Evolutionary conservation across 2,888 invertebrate species (phyloP).

Genomic region (Crematogaster levior): DNA sequence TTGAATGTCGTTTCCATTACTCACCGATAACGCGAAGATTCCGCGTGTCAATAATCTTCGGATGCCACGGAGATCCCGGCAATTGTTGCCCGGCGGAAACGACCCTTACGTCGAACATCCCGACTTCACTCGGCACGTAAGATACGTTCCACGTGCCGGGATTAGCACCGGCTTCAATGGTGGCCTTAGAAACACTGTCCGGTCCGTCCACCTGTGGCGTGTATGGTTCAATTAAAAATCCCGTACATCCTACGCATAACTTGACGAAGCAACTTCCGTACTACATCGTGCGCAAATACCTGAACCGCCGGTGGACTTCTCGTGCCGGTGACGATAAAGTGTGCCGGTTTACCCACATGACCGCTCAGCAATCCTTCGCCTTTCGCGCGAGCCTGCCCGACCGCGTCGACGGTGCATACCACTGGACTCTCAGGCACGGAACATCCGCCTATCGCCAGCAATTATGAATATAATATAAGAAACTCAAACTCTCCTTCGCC

Average conservation of each 20-base stretch:
- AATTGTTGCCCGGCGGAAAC: slow-evolving; percentile 88
- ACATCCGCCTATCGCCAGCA: slow-evolving; percentile 79
- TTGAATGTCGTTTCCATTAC: slow-evolving; percentile 4
- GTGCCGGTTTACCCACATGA: slow-evolving; percentile 86
- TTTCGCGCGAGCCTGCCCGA: slow-evolving; percentile 87
- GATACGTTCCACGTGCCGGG: slow-evolving; percentile 95
- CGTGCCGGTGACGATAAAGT: slow-evolving; percentile 86
- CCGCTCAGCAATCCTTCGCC: slow-evolving; percentile 88
- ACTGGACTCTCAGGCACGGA: slow-evolving; percentile 86
- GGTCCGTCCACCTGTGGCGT: slow-evolving; percentile 87
- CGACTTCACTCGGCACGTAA: slow-evolving; percentile 96
- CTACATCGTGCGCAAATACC: slow-evolving; percentile 66
- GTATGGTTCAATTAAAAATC: neutral
- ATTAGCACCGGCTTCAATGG: slow-evolving; percentile 89
- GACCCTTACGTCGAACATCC: slow-evolving; percentile 95
- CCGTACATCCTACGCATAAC: neutral
- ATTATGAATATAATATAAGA: neutral
- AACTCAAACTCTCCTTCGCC: too few relatives aligned
- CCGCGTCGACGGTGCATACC: slow-evolving; percentile 87
- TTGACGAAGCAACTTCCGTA: neutral
- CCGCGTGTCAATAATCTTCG: slow-evolving; percentile 88
- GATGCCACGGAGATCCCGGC: slow-evolving; percentile 94
- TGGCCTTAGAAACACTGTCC: slow-evolving; percentile 87
- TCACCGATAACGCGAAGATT: slow-evolving; percentile 87
- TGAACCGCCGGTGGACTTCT: slow-evolving; percentile 84